Percentiles rank a stretch among this genome's conserved stretches.
phyloP scores from a whole-genome alignment of 2,888 invertebrate genomes.

The Chalcis sispes region DNA sequence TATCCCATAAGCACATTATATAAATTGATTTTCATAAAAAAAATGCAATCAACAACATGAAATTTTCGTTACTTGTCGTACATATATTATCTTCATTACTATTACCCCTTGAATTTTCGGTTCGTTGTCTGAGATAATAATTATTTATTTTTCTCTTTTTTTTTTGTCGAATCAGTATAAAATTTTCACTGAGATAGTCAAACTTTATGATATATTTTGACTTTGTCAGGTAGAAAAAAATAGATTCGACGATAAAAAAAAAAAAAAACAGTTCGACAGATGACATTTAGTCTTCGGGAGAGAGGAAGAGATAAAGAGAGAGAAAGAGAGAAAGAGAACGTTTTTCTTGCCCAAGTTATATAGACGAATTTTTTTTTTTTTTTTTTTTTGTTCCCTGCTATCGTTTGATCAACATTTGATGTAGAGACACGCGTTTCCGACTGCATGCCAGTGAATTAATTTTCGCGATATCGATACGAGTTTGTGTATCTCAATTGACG shows the following conservation, averaged over 20 bases:
- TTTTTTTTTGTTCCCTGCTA: too few relatives aligned
- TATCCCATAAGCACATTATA: too few relatives aligned
- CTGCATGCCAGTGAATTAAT: neutral
- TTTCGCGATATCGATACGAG: neutral
- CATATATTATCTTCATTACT: too few relatives aligned
- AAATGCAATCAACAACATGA: too few relatives aligned
- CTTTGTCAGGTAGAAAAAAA: neutral
- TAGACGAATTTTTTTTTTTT: slow-evolving; percentile 9
- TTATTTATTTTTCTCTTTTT: neutral
- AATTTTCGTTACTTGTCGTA: too few relatives aligned
- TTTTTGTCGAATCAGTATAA: neutral
- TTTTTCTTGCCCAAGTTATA: neutral
- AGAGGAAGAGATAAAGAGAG: neutral
- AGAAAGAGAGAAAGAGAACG: neutral
- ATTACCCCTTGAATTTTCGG: too few relatives aligned
- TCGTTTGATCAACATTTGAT: neutral
- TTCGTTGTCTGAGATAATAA: too few relatives aligned
- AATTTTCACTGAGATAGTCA: neutral
- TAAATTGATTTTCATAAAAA: too few relatives aligned
- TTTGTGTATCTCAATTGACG: too few relatives aligned
- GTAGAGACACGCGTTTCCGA: too few relatives aligned
- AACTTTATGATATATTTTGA: neutral
- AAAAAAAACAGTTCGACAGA: too few relatives aligned
- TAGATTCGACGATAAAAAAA: slow-evolving; percentile 7
- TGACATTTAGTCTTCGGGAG: too few relatives aligned